Conservation (phyloP, 2,888 invertebrate genomes). For the Erynnis tages region DNA sequence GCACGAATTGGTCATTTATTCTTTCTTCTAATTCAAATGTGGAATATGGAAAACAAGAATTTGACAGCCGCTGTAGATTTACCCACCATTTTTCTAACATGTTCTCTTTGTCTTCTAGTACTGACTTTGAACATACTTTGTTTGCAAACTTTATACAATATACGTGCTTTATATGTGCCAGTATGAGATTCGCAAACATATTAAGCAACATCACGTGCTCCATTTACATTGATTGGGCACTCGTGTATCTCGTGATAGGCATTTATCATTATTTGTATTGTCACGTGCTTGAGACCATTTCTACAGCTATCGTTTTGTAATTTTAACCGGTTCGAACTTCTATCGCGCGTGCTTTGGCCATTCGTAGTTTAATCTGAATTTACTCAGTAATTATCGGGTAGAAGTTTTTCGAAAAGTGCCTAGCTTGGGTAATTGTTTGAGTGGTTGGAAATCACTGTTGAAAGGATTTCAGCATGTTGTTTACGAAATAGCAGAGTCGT, state of each 20-base stretch:
- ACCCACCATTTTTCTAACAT: too few relatives aligned
- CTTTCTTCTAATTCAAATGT: too few relatives aligned
- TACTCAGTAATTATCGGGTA: not conserved
- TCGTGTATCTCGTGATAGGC: constrained; percentile 11
- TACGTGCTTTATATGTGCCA: constrained; percentile 12
- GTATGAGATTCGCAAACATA: constrained; percentile 9
- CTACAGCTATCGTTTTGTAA: not conserved
- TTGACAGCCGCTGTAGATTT: too few relatives aligned
- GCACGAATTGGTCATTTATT: too few relatives aligned
- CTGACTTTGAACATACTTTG: too few relatives aligned
- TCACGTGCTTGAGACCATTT: constrained; percentile 13
- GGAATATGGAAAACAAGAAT: too few relatives aligned
- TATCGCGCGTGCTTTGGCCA: constrained; percentile 4
- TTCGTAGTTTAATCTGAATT: not conserved
- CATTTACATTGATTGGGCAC: constrained; percentile 13
- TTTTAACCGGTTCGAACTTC: not conserved
- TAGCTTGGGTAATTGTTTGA: too few relatives aligned
- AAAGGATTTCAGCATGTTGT: too few relatives aligned
- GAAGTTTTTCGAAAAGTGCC: not conserved
- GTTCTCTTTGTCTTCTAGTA: too few relatives aligned
- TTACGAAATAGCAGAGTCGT: too few relatives aligned
- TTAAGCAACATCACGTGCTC: constrained; percentile 17
- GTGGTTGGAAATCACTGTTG: too few relatives aligned
- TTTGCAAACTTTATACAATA: not conserved
- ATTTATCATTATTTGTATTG: constrained; percentile 9